These are phyloP conservation scores for Geococcyx californianus DNA, from an alignment of 2,113 vertebrate genomes.

Conservation along the genomic window DNA sequence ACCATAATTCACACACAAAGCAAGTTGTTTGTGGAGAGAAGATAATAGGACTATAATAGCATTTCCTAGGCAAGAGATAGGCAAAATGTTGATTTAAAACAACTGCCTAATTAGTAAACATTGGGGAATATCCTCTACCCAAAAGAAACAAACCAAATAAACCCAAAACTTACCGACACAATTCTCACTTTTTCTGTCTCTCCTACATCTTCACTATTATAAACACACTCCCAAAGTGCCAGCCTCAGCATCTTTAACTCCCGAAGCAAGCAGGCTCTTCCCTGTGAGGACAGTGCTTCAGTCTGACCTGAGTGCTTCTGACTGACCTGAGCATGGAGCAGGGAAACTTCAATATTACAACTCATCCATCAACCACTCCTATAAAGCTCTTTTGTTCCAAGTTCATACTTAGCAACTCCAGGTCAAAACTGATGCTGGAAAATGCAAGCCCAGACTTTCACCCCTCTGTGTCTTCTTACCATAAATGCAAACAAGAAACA, in stretches of 20 bases:
- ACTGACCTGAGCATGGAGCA: background rate
- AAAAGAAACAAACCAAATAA: background rate
- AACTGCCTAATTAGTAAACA: background rate
- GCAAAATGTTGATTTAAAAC: background rate
- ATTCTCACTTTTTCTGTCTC: background rate
- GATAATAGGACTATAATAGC: background rate
- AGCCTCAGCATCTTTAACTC: slow-evolving; percentile 4
- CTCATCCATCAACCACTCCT: slow-evolving; percentile 39
- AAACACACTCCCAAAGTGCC: background rate
- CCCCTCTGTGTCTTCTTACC: background rate
- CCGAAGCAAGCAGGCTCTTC: background rate
- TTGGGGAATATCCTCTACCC: background rate
- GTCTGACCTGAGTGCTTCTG: background rate
- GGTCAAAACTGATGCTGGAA: slow-evolving; percentile 42
- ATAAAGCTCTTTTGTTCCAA: slow-evolving; percentile 53
- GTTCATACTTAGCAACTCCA: slow-evolving; percentile 14
- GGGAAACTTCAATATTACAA: slow-evolving; percentile 31
- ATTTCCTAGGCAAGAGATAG: background rate
- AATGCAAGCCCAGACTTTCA: slow-evolving; percentile 15
- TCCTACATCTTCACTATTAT: background rate
- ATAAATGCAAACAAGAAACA: background rate
- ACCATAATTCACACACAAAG: background rate
- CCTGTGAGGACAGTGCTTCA: background rate
- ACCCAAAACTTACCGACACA: background rate
- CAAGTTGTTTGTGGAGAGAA: background rate